These are phyloP conservation scores for Isaurus tuberculatus DNA, from an alignment of 92 coral and sea anemone species.

Conservation along the genomic window DNA sequence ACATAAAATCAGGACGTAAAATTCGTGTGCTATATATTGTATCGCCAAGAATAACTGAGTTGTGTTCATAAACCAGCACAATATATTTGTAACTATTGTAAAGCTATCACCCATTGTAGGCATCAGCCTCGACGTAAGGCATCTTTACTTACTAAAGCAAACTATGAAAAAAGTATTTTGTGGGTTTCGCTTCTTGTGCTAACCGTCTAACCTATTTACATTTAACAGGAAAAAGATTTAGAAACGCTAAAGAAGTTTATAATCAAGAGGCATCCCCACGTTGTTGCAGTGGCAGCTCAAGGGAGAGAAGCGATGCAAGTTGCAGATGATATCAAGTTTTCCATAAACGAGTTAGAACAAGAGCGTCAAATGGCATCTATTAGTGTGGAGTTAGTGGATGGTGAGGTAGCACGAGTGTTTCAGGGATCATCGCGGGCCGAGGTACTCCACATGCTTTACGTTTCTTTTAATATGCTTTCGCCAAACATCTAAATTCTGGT, in stretches of 20 bases:
- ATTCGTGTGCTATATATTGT: too few species aligned
- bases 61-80: too few species aligned
- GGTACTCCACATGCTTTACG: conserved; percentile 44
- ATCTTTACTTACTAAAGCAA: too few species aligned
- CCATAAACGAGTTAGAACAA: conserved; percentile 92
- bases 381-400: conserved; percentile 90
- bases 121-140: too few species aligned
- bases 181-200: too few species aligned
- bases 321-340: conserved; percentile 91
- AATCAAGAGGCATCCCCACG: conserved; percentile 93
- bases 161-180: too few species aligned
- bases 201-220: background rate
- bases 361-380: conserved; percentile 95
- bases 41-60: too few species aligned
- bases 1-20: too few species aligned
- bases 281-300: conserved; percentile 88
- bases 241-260: conserved; percentile 89
- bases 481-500: background rate
- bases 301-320: conserved; percentile 80
- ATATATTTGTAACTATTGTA: too few species aligned
- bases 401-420: conserved; percentile 92
- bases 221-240: conserved; percentile 81
- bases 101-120: too few species aligned
- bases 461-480: background rate
- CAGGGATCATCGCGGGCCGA: conserved; percentile 89